These are phyloP conservation scores for Pangasius mekongensis DNA, from an alignment of 2,797 vertebrate species.

Conservation along the genomic window DNA sequence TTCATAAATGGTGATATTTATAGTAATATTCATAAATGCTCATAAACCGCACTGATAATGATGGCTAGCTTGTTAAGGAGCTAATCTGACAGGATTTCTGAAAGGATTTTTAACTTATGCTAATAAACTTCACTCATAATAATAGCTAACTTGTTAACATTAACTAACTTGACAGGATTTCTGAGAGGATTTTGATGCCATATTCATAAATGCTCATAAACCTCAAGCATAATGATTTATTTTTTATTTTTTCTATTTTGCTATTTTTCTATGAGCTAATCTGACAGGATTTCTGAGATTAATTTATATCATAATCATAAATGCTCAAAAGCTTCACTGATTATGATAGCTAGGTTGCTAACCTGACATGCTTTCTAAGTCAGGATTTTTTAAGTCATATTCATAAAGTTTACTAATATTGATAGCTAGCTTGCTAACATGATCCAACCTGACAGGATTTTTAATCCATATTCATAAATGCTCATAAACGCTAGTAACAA, in stretches of 20 bases:
- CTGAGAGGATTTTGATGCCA: neutral
- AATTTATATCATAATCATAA: neutral
- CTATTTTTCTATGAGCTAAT: neutral
- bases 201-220: neutral
- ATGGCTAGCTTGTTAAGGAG: neutral
- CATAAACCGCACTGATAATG: neutral
- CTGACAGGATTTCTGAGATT: neutral
- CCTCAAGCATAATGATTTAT: neutral
- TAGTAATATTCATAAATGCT: neutral
- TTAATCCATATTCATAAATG: neutral
- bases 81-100: neutral
- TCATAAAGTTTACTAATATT: neutral
- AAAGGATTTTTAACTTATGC: neutral
- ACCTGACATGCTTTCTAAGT: no score
- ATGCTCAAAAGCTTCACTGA: neutral
- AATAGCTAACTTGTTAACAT: neutral
- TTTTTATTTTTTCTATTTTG: no score
- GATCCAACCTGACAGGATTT: neutral
- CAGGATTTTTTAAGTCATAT: neutral
- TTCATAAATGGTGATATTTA: neutral
- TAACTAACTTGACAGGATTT: neutral
- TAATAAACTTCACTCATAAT: neutral
- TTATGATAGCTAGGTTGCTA: neutral
- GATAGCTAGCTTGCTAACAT: neutral
- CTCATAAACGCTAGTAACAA: neutral